Conservation (phyloP, 2,113 vertebrate genomes). For the Elephas maximus region DNA sequence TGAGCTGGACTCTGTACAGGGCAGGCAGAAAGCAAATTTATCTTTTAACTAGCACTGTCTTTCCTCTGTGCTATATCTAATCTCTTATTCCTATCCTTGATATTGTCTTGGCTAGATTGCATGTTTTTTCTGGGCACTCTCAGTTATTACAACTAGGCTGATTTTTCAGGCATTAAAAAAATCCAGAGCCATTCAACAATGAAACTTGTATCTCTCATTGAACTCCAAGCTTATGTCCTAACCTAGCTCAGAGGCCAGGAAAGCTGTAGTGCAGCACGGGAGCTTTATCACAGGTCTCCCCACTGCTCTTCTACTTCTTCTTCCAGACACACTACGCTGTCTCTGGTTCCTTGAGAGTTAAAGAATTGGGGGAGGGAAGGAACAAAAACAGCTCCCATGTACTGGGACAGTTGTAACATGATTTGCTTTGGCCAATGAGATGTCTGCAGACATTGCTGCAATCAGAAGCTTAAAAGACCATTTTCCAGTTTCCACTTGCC, state of each 20-base stretch:
- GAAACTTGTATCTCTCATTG: neutral
- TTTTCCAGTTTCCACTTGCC: neutral
- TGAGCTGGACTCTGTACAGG: neutral
- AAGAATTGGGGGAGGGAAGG: neutral
- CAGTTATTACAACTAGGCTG: neutral
- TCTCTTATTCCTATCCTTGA: neutral
- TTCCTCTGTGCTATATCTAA: neutral
- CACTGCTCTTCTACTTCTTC: neutral
- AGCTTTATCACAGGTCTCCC: neutral
- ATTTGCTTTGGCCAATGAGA: neutral
- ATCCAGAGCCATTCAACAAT: neutral
- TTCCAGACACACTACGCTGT: neutral
- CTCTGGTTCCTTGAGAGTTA: neutral
- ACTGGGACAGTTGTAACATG: neutral
- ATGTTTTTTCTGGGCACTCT: neutral
- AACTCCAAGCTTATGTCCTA: neutral
- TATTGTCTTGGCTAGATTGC: neutral
- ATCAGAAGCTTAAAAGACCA: neutral
- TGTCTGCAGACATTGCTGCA: neutral
- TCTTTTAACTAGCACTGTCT: neutral
- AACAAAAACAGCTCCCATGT: neutral
- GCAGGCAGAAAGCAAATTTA: neutral
- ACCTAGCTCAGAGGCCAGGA: neutral
- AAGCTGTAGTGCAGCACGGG: neutral
- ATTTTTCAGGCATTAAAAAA: conserved; percentile 24